Evolutionary conservation across 92 coral and sea anemone species (phyloP).

Genomic region (Heliopora coerulea): DNA sequence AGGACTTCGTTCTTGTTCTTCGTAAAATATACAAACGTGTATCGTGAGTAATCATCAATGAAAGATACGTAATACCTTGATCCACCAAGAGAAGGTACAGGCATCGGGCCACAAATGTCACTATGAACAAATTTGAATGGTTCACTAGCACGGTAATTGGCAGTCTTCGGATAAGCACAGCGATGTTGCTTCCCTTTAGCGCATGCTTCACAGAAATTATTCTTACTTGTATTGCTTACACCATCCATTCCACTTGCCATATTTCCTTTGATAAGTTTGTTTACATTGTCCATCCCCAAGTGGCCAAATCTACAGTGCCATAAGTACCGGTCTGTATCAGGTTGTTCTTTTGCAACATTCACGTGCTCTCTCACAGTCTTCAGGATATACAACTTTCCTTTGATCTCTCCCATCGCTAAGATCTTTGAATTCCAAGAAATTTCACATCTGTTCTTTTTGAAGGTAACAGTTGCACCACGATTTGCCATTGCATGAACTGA

Average conservation of each 20-base stretch:
- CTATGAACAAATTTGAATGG: constrained; percentile 33
- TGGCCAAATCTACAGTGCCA: constrained; percentile 31
- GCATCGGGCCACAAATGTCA: no score
- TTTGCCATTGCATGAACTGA: no score
- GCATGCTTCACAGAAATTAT: constrained; percentile 22
- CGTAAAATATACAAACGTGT: no score
- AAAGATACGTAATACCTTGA: constrained; percentile 49
- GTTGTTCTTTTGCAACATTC: constrained; percentile 12
- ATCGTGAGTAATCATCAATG: constrained; percentile 48
- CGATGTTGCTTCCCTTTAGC: constrained; percentile 29
- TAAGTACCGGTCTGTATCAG: constrained; percentile 1
- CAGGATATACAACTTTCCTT: no score
- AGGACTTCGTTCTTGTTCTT: no score
- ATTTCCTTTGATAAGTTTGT: constrained; percentile 8
- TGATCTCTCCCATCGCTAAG: constrained; percentile 36
- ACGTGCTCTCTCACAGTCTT: constrained; percentile 29
- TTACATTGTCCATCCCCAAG: constrained; percentile 7
- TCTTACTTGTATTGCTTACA: constrained; percentile 6
- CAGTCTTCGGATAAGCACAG: constrained; percentile 37
- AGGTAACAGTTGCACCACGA: constrained; percentile 36
- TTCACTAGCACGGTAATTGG: constrained; percentile 36
- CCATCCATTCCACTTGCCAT: constrained; percentile 26
- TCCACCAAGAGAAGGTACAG: constrained; percentile 46
- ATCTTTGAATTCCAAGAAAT: constrained; percentile 39
- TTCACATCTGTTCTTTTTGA: constrained; percentile 33